Conservation (phyloP, 2,113 vertebrate genomes). For the Hirundichthys speculiger region DNA sequence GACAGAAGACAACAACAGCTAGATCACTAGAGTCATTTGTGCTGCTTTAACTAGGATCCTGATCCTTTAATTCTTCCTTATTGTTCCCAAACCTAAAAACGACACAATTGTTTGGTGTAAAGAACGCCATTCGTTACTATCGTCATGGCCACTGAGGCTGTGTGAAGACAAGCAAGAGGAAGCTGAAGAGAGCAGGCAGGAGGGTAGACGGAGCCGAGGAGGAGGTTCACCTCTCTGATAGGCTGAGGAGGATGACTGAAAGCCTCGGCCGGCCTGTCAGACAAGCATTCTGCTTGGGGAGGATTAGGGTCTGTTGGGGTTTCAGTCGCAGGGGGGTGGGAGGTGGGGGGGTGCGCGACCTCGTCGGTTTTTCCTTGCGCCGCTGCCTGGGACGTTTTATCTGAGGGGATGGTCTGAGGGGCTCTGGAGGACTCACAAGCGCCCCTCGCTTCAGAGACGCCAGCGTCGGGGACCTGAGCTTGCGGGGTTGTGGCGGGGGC, state of each 20-base stretch:
- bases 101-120: not conserved
- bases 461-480: constrained; percentile 52
- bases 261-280: constrained; percentile 46
- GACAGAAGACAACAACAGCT: no score
- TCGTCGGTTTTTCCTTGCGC: constrained; percentile 41
- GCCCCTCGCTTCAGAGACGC: constrained; percentile 7
- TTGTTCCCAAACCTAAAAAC: not conserved
- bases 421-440: constrained; percentile 20
- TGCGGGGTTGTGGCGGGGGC: constrained; percentile 38
- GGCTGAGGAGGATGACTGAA: constrained; percentile 69
- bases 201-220: constrained; percentile 39
- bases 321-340: constrained; percentile 34
- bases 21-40: no score
- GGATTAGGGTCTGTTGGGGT: constrained; percentile 42
- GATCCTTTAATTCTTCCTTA: not conserved
- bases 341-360: constrained; percentile 14
- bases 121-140: constrained; percentile 5
- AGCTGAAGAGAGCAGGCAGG: constrained; percentile 64
- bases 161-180: constrained; percentile 62
- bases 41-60: no score
- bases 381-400: constrained; percentile 36
- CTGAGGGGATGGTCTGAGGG: constrained; percentile 25
- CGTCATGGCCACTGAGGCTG: constrained; percentile 14
- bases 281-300: constrained; percentile 45
- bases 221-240: constrained; percentile 88